phyloP scores from a whole-genome alignment of 2,113 vertebrate species.

The Eulemur rufifrons region DNA sequence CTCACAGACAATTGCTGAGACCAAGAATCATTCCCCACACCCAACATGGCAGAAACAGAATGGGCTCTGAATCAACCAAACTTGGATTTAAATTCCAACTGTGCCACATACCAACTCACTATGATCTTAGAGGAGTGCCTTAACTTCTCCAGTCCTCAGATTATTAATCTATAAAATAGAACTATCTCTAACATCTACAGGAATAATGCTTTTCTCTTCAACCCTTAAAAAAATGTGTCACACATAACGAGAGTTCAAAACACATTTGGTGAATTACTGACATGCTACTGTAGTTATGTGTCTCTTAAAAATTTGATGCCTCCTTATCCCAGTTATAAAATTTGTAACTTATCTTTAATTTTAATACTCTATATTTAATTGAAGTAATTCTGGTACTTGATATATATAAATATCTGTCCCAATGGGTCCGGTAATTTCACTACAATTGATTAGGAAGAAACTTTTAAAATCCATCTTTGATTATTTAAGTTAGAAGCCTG shows the following conservation, averaged over 20 bases:
- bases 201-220: not conserved
- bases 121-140: not conserved
- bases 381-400: not conserved
- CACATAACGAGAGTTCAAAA: not conserved
- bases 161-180: not conserved
- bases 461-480: not conserved
- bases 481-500: not conserved
- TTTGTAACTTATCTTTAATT: not conserved
- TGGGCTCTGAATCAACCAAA: not conserved
- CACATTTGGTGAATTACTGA: conserved; percentile 1
- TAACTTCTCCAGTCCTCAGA: not conserved
- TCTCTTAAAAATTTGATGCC: not conserved
- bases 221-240: not conserved
- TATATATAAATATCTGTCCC: not conserved
- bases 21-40: conserved; percentile 26
- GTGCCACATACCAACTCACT: not conserved
- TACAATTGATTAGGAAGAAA: conserved; percentile 15
- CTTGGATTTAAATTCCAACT: conserved; percentile 11
- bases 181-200: not conserved
- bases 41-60: conserved; percentile 31
- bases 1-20: conserved; percentile 2
- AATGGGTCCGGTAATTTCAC: not conserved
- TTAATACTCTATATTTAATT: conserved; percentile 12
- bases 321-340: not conserved
- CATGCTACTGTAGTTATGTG: not conserved